phyloP scores from a whole-genome alignment of 2,113 vertebrate genomes.

The Pantherophis guttatus region DNA sequence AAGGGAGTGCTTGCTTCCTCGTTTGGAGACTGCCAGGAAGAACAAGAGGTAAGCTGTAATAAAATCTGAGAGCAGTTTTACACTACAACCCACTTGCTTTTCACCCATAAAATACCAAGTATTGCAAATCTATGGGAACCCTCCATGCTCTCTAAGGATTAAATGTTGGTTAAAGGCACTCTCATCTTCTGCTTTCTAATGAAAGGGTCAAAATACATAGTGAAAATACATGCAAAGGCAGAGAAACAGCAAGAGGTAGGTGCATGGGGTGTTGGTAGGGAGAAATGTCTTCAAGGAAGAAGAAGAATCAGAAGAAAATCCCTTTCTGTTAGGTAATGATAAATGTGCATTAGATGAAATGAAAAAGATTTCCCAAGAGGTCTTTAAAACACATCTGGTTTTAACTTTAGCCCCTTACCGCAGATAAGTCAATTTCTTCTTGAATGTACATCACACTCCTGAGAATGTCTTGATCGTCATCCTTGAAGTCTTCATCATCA shows the following conservation, averaged over 20 bases:
- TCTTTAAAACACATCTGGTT: neutral
- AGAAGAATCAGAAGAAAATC: neutral
- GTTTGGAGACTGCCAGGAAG: conserved; percentile 23
- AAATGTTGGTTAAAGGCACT: neutral
- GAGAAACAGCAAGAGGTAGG: neutral
- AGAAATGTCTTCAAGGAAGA: neutral
- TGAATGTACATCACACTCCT: neutral
- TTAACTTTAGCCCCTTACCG: neutral
- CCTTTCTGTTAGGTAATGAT: neutral
- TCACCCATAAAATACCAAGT: neutral
- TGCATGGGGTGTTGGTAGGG: neutral
- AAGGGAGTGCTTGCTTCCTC: neutral
- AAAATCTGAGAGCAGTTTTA: neutral
- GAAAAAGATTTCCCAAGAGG: neutral
- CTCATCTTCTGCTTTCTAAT: neutral
- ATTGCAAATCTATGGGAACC: neutral
- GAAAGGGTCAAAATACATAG: neutral
- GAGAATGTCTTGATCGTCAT: neutral
- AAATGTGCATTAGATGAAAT: neutral
- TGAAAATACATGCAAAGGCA: neutral
- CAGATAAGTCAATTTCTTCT: neutral
- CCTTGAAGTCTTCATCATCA: conserved; percentile 9
- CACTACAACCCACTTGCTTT: neutral
- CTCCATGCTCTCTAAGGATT: neutral
- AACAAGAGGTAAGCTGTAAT: neutral